Base-by-base conservation (phyloP, 2,113 vertebrate genomes). In the Apodemus speciosus region DNA sequence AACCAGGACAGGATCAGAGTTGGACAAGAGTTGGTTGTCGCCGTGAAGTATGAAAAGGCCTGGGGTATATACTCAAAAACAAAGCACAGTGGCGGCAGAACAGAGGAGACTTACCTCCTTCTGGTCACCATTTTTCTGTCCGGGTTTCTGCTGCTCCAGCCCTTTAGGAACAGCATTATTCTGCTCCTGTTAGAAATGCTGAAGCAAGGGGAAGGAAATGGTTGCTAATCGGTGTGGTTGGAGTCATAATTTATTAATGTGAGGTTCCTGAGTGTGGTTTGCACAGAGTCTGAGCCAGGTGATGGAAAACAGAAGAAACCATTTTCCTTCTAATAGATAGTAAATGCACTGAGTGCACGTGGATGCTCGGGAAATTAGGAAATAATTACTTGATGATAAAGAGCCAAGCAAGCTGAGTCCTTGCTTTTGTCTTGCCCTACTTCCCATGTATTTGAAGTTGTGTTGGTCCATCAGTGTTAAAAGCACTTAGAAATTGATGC, bases 301-400 rank as follows among this genome's bases (percentile, higher is more conserved):
- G 96, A 72, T 92, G 66, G 92, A 97, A 97, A 96, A 77, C 92
- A 77, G 14, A 20, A 68, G 92, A 94, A 86, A 27, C 21, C 75
- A 32, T 96, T 97, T 96, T 58, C 77, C 92, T 3, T 92, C 90
- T 97, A 83, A 77, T 95, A 97, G 89, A 93, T 91, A 69, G 94
- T 88, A 58, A 96, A 92, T 93, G 94, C 88, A 46, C 80, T 73
- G 49, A 91, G 90, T 51, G 15, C 60, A 84, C 53, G 32, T 88
- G 68, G 88, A 62, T 96, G 66, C 79, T 91, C 3, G 30, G 80
- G 73, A 94, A 97, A 87, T 90, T 87, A 87, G 94, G 93, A 95
- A 93, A 69, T 95, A 43, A 92, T 95, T 96, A 93, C 68, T 95
- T 96, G 81, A 95, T 95, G 93, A 75, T 75, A 79, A 38, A 91